Evolutionary conservation across 2,113 vertebrate species (phyloP).

Genomic region (Meriones unguiculatus): DNA sequence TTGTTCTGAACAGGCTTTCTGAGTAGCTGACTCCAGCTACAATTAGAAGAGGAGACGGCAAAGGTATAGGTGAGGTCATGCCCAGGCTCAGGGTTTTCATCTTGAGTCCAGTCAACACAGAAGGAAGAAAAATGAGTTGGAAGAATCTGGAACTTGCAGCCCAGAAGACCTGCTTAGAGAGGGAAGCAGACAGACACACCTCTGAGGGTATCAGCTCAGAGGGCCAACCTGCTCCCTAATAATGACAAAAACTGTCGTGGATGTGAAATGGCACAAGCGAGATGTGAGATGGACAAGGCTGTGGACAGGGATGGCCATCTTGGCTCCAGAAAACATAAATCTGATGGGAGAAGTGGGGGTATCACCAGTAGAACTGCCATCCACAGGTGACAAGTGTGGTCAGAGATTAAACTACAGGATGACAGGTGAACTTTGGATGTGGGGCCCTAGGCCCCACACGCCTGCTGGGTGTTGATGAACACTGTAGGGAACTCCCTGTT

Average conservation of each 20-base stretch:
- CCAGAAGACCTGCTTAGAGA: background rate
- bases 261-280: no score
- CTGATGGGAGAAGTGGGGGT: no score
- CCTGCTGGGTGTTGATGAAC: no score
- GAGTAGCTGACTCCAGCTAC: background rate
- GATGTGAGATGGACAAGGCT: background rate
- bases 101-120: accelerated
- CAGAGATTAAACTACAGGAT: background rate
- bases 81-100: accelerated
- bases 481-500: background rate
- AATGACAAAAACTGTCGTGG: background rate
- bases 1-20: background rate
- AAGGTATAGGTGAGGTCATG: background rate
- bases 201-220: accelerated
- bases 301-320: background rate
- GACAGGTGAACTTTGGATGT: accelerated
- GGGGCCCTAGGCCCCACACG: background rate
- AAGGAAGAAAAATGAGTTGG: background rate
- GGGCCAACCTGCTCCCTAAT: background rate
- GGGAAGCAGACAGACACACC: background rate
- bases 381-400: accelerated
- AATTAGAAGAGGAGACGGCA: background rate
- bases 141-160: background rate
- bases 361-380: accelerated
- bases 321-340: background rate